Conservation (phyloP, 2,113 vertebrate species). For the Hemiscyllium ocellatum region DNA sequence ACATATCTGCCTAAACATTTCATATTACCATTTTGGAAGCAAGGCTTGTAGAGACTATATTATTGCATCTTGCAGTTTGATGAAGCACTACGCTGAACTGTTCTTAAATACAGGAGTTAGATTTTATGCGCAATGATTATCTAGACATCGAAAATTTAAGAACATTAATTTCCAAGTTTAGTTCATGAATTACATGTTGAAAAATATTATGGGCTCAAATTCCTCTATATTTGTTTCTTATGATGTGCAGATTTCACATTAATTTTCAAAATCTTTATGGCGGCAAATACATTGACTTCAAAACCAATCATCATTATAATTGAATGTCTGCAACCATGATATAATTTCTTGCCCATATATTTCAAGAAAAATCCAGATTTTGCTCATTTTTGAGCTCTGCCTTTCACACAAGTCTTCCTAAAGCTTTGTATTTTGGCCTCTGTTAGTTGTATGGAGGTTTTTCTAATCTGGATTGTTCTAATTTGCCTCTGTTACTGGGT, state of each 20-base stretch:
- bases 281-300: neutral
- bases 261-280: neutral
- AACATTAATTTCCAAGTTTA: neutral
- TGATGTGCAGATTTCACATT: neutral
- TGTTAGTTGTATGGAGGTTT: neutral
- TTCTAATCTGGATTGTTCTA: neutral
- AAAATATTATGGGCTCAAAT: neutral
- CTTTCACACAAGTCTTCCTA: neutral
- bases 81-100: neutral
- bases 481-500: neutral
- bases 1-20: neutral
- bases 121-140: neutral
- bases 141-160: neutral
- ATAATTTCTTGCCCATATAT: neutral
- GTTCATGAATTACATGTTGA: neutral
- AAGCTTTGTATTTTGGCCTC: neutral
- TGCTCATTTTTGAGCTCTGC: neutral
- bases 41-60: neutral
- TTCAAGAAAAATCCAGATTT: neutral
- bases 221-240: neutral
- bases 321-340: neutral
- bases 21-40: neutral
- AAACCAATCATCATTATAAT: neutral
- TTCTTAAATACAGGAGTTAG: neutral
- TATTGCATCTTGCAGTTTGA: neutral